Conservation (phyloP, 2,113 vertebrate species). For the Carassius auratus region DNA sequence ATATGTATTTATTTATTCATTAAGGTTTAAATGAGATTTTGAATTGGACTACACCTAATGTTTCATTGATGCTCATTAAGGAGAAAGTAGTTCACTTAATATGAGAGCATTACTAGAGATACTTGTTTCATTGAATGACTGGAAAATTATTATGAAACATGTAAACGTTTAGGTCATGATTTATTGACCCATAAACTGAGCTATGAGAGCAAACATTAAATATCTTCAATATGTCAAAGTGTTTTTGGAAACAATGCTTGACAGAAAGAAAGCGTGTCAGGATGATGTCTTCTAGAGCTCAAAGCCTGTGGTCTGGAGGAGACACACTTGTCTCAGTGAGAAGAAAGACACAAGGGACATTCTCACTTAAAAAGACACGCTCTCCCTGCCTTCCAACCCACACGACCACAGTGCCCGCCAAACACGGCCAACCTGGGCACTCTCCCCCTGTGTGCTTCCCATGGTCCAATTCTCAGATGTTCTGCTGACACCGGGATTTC, state of each 20-base stretch:
- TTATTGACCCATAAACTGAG: neutral
- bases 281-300: slow-evolving; percentile 53
- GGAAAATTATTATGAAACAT: neutral
- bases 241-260: neutral
- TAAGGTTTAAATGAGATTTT: neutral
- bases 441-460: slow-evolving; percentile 55
- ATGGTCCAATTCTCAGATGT: slow-evolving; percentile 57
- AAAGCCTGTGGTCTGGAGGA: slow-evolving; percentile 59
- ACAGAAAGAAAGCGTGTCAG: slow-evolving; percentile 24
- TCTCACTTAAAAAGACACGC: slow-evolving; percentile 65
- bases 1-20: neutral
- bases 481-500: slow-evolving; percentile 65
- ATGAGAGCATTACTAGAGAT: neutral
- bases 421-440: slow-evolving; percentile 59
- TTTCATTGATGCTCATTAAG: neutral
- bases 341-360: slow-evolving; percentile 43
- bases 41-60: neutral
- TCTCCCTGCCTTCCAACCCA: slow-evolving; percentile 56
- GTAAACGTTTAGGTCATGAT: neutral
- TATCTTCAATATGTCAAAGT: neutral
- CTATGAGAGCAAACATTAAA: neutral
- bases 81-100: neutral
- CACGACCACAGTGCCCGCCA: slow-evolving; percentile 64
- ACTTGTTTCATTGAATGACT: neutral
- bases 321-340: slow-evolving; percentile 54